A percentile compares a stretch with the other conserved stretches of the same genome.
phyloP scores from a whole-genome alignment of 2,113 vertebrate genomes.

The Neogobius melanostomus region DNA sequence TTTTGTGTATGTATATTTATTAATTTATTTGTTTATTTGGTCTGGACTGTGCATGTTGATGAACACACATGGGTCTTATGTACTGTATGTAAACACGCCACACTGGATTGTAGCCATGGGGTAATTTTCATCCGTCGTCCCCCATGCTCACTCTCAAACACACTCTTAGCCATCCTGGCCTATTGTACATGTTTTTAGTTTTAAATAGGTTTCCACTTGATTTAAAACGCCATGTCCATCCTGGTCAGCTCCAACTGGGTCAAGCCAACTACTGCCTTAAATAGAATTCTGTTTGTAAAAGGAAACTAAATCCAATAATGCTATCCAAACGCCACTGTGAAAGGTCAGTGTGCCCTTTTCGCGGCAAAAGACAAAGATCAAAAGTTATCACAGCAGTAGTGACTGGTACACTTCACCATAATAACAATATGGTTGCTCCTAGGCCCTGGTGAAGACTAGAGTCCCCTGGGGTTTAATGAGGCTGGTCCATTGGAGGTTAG shows the following conservation, averaged over 20 bases:
- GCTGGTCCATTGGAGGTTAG: conserved; percentile 32
- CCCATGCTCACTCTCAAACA: too few species aligned
- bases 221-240: conserved; percentile 9
- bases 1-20: too few species aligned
- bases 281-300: conserved; percentile 12
- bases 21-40: background rate
- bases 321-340: background rate
- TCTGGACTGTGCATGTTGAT: background rate
- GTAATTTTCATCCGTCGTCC: too few species aligned
- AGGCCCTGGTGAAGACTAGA: conserved; percentile 11
- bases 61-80: too few species aligned
- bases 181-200: too few species aligned
- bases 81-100: too few species aligned
- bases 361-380: background rate
- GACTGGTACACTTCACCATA: too few species aligned
- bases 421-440: background rate
- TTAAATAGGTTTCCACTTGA: background rate
- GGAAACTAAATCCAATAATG: conserved; percentile 13
- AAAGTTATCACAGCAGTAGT: background rate
- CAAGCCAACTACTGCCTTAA: conserved; percentile 19
- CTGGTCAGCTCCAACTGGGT: conserved; percentile 18
- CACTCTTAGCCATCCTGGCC: too few species aligned
- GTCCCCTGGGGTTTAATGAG: conserved; percentile 33
- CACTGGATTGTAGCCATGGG: too few species aligned
- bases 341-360: conserved; percentile 4